A percentile compares a stretch with the other conserved stretches of the same genome.
Evolutionary conservation across 2,797 vertebrate genomes (phyloP).

Genomic region (Poliocrania exsul): DNA sequence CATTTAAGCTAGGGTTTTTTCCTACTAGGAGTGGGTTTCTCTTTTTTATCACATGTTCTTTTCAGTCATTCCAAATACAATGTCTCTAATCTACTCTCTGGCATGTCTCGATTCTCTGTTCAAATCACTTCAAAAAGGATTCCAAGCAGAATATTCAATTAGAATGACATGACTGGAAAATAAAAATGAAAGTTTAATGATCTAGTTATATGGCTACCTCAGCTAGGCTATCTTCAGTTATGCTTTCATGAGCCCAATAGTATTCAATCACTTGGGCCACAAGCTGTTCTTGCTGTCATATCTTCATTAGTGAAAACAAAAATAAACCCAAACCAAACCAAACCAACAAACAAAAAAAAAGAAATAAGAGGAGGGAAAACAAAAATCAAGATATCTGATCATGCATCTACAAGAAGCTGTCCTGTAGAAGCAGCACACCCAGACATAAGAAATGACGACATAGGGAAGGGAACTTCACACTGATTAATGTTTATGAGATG

Average conservation of each 20-base stretch:
- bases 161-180: conserved; percentile 7
- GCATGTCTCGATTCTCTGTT: background rate
- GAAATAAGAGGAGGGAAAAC: background rate
- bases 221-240: background rate
- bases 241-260: background rate
- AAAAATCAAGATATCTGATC: background rate
- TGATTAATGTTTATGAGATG: background rate
- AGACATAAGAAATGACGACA: background rate
- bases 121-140: background rate
- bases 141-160: conserved; percentile 3
- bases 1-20: background rate
- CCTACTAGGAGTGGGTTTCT: background rate
- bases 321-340: background rate
- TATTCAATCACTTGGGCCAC: background rate
- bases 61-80: background rate
- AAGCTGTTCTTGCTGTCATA: background rate
- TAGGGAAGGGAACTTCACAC: background rate
- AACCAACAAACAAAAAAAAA: background rate
- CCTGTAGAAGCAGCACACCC: background rate
- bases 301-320: background rate
- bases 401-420: background rate
- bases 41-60: background rate
- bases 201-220: background rate
- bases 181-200: background rate
- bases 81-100: background rate